Percentiles rank a stretch among this genome's conserved stretches.
Evolutionary conservation across 2,797 vertebrate genomes (phyloP).

Genomic region (Sciurus vulgaris): DNA sequence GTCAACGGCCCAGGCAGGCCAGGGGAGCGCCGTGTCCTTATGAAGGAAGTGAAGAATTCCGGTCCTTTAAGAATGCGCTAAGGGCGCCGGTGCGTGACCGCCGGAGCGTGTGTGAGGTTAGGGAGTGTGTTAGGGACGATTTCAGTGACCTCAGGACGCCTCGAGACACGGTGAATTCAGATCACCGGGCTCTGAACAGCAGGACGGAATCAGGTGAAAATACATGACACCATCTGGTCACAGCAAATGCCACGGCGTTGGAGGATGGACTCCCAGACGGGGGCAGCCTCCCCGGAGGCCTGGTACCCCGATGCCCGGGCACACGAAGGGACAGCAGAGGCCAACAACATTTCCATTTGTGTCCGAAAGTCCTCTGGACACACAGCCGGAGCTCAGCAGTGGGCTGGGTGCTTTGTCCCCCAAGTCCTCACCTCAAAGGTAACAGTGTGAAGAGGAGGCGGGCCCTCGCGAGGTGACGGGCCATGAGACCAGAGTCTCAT

Average conservation of each 20-base stretch:
- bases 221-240: background rate
- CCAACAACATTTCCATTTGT: background rate
- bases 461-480: background rate
- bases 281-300: rapidly evolving
- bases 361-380: background rate
- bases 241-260: background rate
- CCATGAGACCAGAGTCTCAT: background rate
- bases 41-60: background rate
- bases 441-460: background rate
- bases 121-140: background rate
- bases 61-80: background rate
- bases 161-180: background rate
- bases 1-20: too few species aligned
- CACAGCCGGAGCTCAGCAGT: too few species aligned
- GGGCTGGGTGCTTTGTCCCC: background rate
- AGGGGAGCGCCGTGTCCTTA: too few species aligned
- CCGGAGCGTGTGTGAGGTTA: rapidly evolving
- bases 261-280: background rate
- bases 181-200: background rate
- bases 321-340: rapidly evolving
- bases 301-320: rapidly evolving
- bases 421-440: background rate
- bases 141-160: background rate
- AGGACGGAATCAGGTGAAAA: background rate
- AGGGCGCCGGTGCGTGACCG: rapidly evolving